Conservation (phyloP, 2,888 invertebrate species). For the Polydrusus tereticollis region DNA sequence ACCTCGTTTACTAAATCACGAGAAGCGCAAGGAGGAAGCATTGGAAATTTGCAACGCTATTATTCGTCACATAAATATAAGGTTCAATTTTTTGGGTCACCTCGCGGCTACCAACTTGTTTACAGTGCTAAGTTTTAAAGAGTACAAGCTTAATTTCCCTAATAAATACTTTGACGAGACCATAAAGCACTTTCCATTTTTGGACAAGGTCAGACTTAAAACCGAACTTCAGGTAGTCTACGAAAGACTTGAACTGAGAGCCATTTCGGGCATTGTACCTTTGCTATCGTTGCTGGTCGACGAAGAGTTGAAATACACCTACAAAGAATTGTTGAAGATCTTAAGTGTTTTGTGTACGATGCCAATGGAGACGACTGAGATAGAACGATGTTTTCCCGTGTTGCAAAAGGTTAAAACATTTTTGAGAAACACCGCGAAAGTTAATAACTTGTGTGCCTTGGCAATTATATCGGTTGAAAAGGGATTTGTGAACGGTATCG, state of each 20-base stretch:
- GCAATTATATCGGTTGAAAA: too few relatives aligned
- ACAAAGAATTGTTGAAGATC: slow-evolving; percentile 27
- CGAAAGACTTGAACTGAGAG: too few relatives aligned
- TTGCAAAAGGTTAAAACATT: slow-evolving; percentile 29
- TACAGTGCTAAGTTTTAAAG: not conserved
- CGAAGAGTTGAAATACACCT: slow-evolving; percentile 15
- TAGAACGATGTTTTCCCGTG: slow-evolving; percentile 23
- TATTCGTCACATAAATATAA: not conserved
- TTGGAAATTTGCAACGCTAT: slow-evolving; percentile 4
- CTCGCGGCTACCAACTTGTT: not conserved
- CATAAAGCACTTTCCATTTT: not conserved
- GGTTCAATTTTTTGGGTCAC: slow-evolving; percentile 3
- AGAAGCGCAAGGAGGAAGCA: not conserved
- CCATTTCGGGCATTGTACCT: too few relatives aligned
- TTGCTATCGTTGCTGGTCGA: too few relatives aligned
- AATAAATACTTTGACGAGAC: not conserved
- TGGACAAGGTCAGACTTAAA: not conserved
- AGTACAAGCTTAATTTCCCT: not conserved
- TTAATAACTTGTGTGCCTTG: not conserved
- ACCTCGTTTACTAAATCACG: not conserved
- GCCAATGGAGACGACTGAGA: slow-evolving; percentile 31
- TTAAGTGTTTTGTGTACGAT: slow-evolving; percentile 28
- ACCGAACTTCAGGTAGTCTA: not conserved
- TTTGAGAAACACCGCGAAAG: slow-evolving; percentile 11
- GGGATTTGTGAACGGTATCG: too few relatives aligned